phyloP scores from a whole-genome alignment of 2,113 vertebrate species.

The Patagioenas fasciata region DNA sequence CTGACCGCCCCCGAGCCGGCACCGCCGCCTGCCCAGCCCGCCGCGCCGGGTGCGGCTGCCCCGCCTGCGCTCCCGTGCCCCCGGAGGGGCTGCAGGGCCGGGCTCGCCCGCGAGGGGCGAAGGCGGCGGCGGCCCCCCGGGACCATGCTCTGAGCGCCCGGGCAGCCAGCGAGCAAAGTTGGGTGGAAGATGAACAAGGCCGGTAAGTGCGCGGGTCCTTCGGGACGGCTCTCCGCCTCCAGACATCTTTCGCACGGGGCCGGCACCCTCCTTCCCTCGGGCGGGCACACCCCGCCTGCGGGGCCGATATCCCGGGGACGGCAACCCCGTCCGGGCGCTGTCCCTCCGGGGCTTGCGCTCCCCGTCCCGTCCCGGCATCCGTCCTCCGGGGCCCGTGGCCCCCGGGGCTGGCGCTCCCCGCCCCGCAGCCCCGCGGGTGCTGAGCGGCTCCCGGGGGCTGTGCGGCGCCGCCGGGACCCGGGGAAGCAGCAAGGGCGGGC shows the following conservation, averaged over 20 bases:
- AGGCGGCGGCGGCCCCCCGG: background rate
- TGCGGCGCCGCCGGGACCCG: background rate
- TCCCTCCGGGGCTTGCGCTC: background rate
- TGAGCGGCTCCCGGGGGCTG: background rate
- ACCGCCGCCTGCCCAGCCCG: too few relatives aligned
- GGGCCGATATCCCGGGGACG: background rate
- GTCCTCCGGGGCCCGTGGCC: background rate
- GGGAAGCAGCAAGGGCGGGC: background rate
- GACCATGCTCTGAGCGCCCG: slow-evolving; percentile 34
- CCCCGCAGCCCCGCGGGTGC: background rate
- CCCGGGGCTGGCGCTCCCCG: too few relatives aligned
- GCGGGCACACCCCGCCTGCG: background rate
- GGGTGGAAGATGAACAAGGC: slow-evolving; percentile 65
- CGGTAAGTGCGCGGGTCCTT: slow-evolving; percentile 27
- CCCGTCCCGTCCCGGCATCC: background rate
- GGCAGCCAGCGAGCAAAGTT: background rate
- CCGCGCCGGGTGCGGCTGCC: too few relatives aligned
- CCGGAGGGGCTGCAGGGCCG: too few relatives aligned
- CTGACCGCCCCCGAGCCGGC: too few relatives aligned
- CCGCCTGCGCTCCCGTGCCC: too few relatives aligned
- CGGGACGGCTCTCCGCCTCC: background rate
- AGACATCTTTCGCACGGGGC: background rate
- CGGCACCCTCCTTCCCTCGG: background rate
- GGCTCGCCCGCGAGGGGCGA: background rate
- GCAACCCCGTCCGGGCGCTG: background rate